Evolutionary conservation across 2,888 invertebrate genomes (phyloP).

Genomic region (Hetaerina titia): DNA sequence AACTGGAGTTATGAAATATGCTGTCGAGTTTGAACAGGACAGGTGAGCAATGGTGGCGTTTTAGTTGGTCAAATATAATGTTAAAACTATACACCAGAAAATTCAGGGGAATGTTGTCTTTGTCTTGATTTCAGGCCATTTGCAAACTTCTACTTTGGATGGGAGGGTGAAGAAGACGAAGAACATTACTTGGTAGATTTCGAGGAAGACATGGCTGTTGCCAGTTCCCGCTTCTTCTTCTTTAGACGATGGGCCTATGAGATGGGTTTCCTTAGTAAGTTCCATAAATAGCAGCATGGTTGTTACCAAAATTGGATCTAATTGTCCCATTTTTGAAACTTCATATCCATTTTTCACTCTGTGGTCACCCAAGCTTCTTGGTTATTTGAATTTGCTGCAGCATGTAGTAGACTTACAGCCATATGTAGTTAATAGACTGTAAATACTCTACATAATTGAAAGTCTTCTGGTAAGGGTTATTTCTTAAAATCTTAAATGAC

Average conservation of each 20-base stretch:
- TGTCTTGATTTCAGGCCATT: too few relatives aligned
- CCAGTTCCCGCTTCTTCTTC: constrained; percentile 41
- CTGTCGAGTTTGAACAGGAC: constrained; percentile 21
- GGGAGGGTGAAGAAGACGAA: constrained; percentile 49
- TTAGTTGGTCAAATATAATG: too few relatives aligned
- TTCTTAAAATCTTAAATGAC: too few relatives aligned
- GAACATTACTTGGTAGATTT: constrained; percentile 19
- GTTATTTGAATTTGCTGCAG: too few relatives aligned
- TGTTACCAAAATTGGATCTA: not conserved
- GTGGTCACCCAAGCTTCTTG: too few relatives aligned
- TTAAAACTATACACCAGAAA: too few relatives aligned
- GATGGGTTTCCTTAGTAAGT: constrained; percentile 43
- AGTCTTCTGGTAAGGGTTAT: too few relatives aligned
- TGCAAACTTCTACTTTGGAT: not conserved
- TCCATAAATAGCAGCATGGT: not conserved
- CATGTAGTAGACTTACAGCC: too few relatives aligned
- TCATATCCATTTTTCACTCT: not conserved
- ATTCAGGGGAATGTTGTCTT: too few relatives aligned
- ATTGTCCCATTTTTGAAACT: not conserved
- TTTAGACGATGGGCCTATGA: not conserved
- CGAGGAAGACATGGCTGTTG: not conserved
- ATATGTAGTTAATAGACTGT: too few relatives aligned
- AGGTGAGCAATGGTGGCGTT: not conserved
- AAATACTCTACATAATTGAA: too few relatives aligned
- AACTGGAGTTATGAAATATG: constrained; percentile 44